phyloP scores from a whole-genome alignment of 2,888 invertebrate genomes.

The Rotaria magnacalcarata region DNA sequence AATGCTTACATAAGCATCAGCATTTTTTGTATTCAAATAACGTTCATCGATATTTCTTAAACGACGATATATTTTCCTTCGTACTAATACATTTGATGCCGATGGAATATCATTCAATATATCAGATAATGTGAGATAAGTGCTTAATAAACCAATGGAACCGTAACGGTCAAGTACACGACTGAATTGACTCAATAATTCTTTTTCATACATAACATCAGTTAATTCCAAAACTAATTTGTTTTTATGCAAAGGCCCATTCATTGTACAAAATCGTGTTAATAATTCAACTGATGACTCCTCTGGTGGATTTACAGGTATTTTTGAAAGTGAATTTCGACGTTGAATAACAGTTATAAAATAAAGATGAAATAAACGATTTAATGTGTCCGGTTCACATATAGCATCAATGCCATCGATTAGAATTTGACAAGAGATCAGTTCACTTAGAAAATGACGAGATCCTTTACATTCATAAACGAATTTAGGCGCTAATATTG shows the following conservation, averaged over 20 bases:
- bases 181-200: slow-evolving; percentile 20
- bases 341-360: background rate
- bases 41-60: background rate
- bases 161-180: background rate
- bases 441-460: background rate
- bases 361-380: slow-evolving; percentile 28
- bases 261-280: slow-evolving; percentile 9
- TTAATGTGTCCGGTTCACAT: background rate
- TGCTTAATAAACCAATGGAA: slow-evolving; percentile 9
- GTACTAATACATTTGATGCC: slow-evolving; percentile 1
- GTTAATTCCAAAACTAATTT: slow-evolving; percentile 19
- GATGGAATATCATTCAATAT: slow-evolving; percentile 29
- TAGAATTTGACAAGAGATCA: background rate
- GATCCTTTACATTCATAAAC: slow-evolving; percentile 31
- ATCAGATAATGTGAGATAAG: background rate
- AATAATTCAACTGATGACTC: background rate
- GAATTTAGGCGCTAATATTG: background rate
- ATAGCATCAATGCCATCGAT: slow-evolving; percentile 12
- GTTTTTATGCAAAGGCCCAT: slow-evolving; percentile 6
- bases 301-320: background rate
- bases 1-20: background rate
- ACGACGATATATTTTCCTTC: background rate
- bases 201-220: slow-evolving; percentile 24
- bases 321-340: background rate
- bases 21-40: background rate